Percentiles rank a stretch among this genome's conserved stretches.
Conservation (phyloP, 2,888 invertebrate genomes). For the Cataglyphis livida region DNA sequence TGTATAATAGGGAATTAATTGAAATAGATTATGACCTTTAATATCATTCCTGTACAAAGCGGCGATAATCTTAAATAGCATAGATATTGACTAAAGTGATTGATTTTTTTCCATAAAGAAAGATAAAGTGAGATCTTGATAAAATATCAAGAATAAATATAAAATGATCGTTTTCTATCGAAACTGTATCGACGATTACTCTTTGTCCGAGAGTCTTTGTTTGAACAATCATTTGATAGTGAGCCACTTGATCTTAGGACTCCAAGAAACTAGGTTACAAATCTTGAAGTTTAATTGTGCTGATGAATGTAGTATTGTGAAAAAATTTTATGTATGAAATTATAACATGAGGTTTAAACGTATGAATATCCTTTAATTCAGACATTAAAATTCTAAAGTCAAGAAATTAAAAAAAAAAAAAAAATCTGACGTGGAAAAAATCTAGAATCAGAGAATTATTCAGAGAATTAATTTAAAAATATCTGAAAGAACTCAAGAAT, state of each 20-base stretch:
- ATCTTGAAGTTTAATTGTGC: not conserved
- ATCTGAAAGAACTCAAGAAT: not conserved
- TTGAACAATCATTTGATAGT: not conserved
- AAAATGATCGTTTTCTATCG: not conserved
- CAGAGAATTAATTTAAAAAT: not conserved
- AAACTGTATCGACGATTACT: not conserved
- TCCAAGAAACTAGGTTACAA: constrained; percentile 3
- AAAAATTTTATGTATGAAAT: not conserved
- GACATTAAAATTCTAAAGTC: not conserved
- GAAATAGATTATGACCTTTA: not conserved
- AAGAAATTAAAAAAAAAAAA: no score
- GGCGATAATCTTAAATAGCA: not conserved
- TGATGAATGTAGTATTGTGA: not conserved
- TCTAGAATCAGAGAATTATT: not conserved
- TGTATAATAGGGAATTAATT: not conserved
- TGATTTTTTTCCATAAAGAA: not conserved
- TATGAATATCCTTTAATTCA: not conserved
- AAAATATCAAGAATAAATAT: not conserved
- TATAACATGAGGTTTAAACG: not conserved
- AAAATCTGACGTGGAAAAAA: not conserved
- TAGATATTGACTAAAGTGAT: not conserved
- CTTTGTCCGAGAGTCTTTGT: not conserved
- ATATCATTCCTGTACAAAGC: not conserved
- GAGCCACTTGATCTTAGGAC: not conserved
- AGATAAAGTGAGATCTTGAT: not conserved